Conservation (phyloP, 1,140 invertebrate species). For the Patella vulgata region DNA sequence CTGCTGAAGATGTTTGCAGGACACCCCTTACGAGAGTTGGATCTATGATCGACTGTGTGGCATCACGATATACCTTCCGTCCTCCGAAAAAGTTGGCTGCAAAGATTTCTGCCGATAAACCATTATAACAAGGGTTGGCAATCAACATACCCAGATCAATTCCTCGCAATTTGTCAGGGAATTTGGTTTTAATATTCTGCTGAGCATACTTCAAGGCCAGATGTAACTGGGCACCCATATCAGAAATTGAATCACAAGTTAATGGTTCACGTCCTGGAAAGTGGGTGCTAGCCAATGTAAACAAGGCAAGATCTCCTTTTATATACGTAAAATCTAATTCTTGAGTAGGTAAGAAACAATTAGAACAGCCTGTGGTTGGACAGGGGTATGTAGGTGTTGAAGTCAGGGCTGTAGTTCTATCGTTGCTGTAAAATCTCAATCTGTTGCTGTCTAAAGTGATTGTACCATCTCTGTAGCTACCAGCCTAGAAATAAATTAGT, state of each 20-base stretch:
- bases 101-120: slow-evolving; percentile 32
- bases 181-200: slow-evolving; percentile 24
- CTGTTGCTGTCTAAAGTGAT: slow-evolving; percentile 27
- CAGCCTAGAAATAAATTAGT: slow-evolving; percentile 41
- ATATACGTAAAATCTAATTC: slow-evolving; percentile 38
- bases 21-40: slow-evolving; percentile 42
- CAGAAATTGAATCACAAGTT: slow-evolving; percentile 35
- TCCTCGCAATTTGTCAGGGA: slow-evolving; percentile 32
- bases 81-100: slow-evolving; percentile 45
- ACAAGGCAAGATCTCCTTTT: slow-evolving; percentile 47
- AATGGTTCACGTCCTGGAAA: slow-evolving; percentile 31
- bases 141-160: slow-evolving; percentile 49
- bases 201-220: slow-evolving; percentile 48
- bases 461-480: slow-evolving; percentile 31
- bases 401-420: slow-evolving; percentile 19
- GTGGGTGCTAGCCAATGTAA: slow-evolving; percentile 42
- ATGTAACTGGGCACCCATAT: slow-evolving; percentile 17
- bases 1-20: slow-evolving; percentile 24
- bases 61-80: slow-evolving; percentile 33
- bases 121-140: slow-evolving; percentile 44
- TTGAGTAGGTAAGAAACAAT: slow-evolving; percentile 40
- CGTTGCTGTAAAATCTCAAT: slow-evolving; percentile 38
- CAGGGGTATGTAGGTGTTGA: slow-evolving; percentile 35
- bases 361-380: slow-evolving; percentile 38
- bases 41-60: slow-evolving; percentile 31